These are phyloP conservation scores for Ochotona princeps DNA, from an alignment of 2,113 vertebrate species.

Conservation along the genomic window DNA sequence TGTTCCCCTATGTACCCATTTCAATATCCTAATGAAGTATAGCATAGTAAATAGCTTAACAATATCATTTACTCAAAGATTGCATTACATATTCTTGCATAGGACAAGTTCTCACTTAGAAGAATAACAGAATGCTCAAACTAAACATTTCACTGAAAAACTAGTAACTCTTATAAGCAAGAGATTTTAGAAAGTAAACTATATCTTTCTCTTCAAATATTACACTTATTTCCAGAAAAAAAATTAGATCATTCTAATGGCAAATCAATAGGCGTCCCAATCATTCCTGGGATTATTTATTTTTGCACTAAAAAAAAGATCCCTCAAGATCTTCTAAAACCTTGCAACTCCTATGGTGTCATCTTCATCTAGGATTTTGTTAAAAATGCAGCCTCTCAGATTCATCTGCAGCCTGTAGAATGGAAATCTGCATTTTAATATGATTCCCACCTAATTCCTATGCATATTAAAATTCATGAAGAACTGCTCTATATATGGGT, in stretches of 20 bases:
- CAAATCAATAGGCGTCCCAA: not conserved
- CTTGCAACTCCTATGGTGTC: not conserved
- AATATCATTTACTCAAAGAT: slow-evolving; percentile 30
- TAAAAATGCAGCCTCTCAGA: slow-evolving; percentile 29
- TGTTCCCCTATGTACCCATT: not conserved
- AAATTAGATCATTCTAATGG: slow-evolving; percentile 26
- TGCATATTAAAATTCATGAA: not conserved
- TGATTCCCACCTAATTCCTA: not conserved
- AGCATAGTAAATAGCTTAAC: not conserved
- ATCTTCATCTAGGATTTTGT: not conserved
- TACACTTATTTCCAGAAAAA: slow-evolving; percentile 13
- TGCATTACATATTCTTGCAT: not conserved
- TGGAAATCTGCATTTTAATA: slow-evolving; percentile 8
- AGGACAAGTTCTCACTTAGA: not conserved
- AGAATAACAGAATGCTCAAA: not conserved
- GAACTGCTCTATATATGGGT: not conserved
- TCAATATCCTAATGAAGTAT: slow-evolving; percentile 25
- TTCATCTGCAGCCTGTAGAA: not conserved
- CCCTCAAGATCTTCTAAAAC: not conserved
- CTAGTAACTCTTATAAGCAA: not conserved
- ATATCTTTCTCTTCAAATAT: slow-evolving; percentile 5
- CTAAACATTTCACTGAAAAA: not conserved
- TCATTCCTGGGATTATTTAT: not conserved
- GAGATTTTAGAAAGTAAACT: slow-evolving; percentile 42
- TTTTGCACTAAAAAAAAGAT: slow-evolving; percentile 16